Evolutionary conservation across 2,888 invertebrate genomes (phyloP).

Genomic region (Neocrepidodera transversa): DNA sequence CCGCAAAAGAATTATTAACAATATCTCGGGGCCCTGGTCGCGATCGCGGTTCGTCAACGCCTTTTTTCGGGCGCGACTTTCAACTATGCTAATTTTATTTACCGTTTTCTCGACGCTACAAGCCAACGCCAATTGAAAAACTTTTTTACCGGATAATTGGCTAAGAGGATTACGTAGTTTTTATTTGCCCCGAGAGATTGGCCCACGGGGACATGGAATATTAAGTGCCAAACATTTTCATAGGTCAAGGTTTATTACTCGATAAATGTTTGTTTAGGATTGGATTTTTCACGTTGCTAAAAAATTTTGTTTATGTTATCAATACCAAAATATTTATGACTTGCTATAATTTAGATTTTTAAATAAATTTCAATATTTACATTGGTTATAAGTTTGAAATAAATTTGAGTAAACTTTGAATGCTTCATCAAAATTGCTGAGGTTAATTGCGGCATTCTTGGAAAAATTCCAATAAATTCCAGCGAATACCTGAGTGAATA

Average conservation of each 20-base stretch:
- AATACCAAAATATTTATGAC: too few relatives aligned
- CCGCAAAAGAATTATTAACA: slow-evolving; percentile 24
- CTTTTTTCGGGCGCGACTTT: slow-evolving; percentile 19
- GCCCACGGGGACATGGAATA: not conserved
- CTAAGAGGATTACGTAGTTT: slow-evolving; percentile 28
- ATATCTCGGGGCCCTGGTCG: slow-evolving; percentile 20
- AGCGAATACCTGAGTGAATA: not conserved
- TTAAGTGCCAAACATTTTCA: not conserved
- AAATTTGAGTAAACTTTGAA: not conserved
- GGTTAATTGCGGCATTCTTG: slow-evolving; percentile 15
- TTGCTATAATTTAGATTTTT: too few relatives aligned
- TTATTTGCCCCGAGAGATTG: slow-evolving; percentile 17
- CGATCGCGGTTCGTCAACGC: slow-evolving; percentile 24
- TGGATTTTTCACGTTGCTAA: too few relatives aligned
- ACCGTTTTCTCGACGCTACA: slow-evolving; percentile 26
- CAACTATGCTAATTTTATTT: slow-evolving; percentile 33
- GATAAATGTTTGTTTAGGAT: too few relatives aligned
- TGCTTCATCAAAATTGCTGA: slow-evolving; percentile 7
- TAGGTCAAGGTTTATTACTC: not conserved
- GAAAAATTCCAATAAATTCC: slow-evolving; percentile 10
- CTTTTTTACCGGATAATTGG: slow-evolving; percentile 30
- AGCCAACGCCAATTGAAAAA: slow-evolving; percentile 31
- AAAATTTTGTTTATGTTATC: too few relatives aligned
- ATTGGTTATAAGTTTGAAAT: too few relatives aligned
- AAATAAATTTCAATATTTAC: too few relatives aligned